Evolutionary conservation across 2,113 vertebrate genomes (phyloP).

Genomic region (Aegithalos caudatus): DNA sequence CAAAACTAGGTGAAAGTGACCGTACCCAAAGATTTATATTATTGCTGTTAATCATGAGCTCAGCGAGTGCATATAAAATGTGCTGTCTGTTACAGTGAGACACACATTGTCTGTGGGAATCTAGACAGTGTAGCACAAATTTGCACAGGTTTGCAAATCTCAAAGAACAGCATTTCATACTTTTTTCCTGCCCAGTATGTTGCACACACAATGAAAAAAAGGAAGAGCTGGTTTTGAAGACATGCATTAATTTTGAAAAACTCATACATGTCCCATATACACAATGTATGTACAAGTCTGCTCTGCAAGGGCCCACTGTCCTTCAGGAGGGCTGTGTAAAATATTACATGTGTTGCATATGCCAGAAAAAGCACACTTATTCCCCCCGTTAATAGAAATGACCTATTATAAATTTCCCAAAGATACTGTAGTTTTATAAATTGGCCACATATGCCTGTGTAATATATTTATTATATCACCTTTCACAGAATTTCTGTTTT

Average conservation of each 20-base stretch:
- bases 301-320: not conserved
- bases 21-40: not conserved
- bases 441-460: slow-evolving; percentile 53
- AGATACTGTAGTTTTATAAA: slow-evolving; percentile 52
- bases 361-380: not conserved
- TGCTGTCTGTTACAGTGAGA: not conserved
- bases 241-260: not conserved
- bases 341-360: not conserved
- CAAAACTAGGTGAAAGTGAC: not conserved
- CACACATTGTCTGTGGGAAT: not conserved
- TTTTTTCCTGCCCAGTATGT: not conserved
- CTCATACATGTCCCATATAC: not conserved
- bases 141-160: not conserved
- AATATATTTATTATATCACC: slow-evolving; percentile 65
- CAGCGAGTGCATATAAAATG: not conserved
- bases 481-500: slow-evolving; percentile 61
- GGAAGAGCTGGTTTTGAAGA: not conserved
- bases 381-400: slow-evolving; percentile 36
- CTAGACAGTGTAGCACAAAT: not conserved
- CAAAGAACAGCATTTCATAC: not conserved
- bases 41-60: not conserved
- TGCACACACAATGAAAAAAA: not conserved
- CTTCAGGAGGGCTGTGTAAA: not conserved
- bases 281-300: not conserved
- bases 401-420: slow-evolving; percentile 54